Conservation (phyloP, 2,113 vertebrate genomes). For the Ursus arctos region DNA sequence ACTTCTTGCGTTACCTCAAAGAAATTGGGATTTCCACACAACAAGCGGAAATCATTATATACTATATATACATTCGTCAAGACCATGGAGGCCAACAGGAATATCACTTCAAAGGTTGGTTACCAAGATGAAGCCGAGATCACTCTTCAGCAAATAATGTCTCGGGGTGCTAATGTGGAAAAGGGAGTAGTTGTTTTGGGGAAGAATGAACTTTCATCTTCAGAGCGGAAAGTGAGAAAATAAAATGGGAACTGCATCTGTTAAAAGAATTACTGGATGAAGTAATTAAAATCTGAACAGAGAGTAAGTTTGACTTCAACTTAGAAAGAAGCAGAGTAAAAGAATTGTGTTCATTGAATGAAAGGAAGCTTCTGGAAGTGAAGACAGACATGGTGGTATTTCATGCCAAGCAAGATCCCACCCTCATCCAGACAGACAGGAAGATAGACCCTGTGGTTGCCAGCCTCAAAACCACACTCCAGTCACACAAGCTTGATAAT, state of each 20-base stretch:
- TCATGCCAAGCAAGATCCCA: too few species aligned
- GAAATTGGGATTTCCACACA: constrained; percentile 88
- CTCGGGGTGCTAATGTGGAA: constrained; percentile 92
- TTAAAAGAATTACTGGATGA: background rate
- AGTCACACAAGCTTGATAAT: background rate
- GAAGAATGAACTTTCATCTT: constrained; percentile 96
- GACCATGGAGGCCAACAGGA: constrained; percentile 92
- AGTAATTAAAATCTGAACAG: background rate
- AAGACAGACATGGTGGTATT: background rate
- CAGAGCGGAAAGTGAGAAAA: constrained; percentile 92
- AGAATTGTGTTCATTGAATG: background rate
- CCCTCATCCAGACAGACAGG: background rate
- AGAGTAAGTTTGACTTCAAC: background rate
- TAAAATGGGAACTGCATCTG: background rate
- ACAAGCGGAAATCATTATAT: constrained; percentile 93
- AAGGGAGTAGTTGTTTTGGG: constrained; percentile 98
- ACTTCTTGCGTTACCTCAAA: background rate
- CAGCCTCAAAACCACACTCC: background rate
- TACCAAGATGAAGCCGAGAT: constrained; percentile 96
- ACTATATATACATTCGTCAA: constrained; percentile 91
- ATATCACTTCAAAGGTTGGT: constrained; percentile 93
- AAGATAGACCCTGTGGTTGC: background rate
- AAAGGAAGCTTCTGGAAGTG: background rate
- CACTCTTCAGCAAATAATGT: constrained; percentile 94
- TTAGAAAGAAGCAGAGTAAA: background rate